phyloP scores from a whole-genome alignment of 2,113 vertebrate genomes.

The Apodemus speciosus region DNA sequence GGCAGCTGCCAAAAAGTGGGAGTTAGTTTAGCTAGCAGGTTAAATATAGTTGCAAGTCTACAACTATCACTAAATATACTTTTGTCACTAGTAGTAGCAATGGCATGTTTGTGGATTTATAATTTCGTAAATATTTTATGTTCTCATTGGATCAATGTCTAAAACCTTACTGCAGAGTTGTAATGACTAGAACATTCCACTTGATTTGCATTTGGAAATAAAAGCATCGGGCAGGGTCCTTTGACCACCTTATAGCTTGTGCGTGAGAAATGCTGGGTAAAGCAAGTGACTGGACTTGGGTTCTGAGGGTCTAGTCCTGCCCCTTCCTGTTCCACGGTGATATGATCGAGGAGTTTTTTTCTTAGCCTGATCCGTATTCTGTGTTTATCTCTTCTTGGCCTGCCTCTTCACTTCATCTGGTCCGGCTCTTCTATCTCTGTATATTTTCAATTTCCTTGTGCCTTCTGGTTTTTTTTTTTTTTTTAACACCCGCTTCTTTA shows the following conservation, averaged over 20 bases:
- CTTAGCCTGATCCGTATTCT: not conserved
- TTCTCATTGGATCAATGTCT: not conserved
- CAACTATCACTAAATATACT: not conserved
- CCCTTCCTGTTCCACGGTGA: not conserved
- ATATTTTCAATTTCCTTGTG: constrained; percentile 58
- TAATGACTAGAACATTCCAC: not conserved
- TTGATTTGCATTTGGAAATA: not conserved
- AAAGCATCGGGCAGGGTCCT: not conserved
- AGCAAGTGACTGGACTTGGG: not conserved
- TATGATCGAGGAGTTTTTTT: not conserved
- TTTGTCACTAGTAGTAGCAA: not conserved
- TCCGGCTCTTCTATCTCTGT: constrained; percentile 27
- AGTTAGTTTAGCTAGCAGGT: not conserved
- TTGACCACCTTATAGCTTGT: not conserved
- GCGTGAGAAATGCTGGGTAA: not conserved
- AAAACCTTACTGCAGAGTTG: not conserved
- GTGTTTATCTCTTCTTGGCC: constrained; percentile 49
- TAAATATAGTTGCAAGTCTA: not conserved
- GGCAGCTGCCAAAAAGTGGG: not conserved
- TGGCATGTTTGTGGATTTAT: not conserved
- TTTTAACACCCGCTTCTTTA: constrained; percentile 11
- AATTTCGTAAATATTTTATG: constrained; percentile 9
- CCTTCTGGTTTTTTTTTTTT: constrained; percentile 23
- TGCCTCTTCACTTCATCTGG: constrained; percentile 27
- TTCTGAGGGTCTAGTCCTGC: not conserved